A percentile compares a stretch with the other conserved stretches of the same genome.
phyloP scores from a whole-genome alignment of 2,113 vertebrate species.

The Channa argus region DNA sequence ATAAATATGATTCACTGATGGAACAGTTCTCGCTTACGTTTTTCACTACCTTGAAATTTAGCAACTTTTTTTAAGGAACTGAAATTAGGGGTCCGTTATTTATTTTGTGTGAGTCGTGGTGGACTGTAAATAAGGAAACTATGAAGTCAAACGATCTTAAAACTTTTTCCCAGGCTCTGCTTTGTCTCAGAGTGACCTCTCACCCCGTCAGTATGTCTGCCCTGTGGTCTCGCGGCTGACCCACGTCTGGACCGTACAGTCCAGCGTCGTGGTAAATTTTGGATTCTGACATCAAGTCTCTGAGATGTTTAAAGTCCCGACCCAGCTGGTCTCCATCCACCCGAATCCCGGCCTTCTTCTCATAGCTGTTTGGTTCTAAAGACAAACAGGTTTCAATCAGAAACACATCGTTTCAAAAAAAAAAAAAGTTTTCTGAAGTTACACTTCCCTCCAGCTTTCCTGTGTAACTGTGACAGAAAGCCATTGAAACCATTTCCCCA shows the following conservation, averaged over 20 bases:
- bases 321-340: constrained; percentile 91
- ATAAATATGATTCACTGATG: too few relatives aligned
- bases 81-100: too few relatives aligned
- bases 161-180: too few relatives aligned
- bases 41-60: too few relatives aligned
- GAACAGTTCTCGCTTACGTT: too few relatives aligned
- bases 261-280: constrained; percentile 77
- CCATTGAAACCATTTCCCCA: too few relatives aligned
- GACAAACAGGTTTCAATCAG: not conserved
- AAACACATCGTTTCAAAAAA: not conserved
- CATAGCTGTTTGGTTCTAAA: constrained; percentile 95
- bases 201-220: constrained; percentile 87
- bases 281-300: constrained; percentile 84
- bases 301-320: constrained; percentile 87
- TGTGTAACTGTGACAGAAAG: not conserved
- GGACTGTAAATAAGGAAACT: too few relatives aligned
- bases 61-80: too few relatives aligned
- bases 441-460: not conserved
- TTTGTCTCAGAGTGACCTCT: constrained; percentile 28
- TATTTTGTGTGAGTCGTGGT: too few relatives aligned
- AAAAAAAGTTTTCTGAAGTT: not conserved
- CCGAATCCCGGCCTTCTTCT: constrained; percentile 89
- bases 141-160: too few relatives aligned
- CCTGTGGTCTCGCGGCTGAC: constrained; percentile 85
- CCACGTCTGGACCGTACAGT: constrained; percentile 90